Evolutionary conservation across 2,888 invertebrate species (phyloP).

Genomic region (Polymixis lichenea): DNA sequence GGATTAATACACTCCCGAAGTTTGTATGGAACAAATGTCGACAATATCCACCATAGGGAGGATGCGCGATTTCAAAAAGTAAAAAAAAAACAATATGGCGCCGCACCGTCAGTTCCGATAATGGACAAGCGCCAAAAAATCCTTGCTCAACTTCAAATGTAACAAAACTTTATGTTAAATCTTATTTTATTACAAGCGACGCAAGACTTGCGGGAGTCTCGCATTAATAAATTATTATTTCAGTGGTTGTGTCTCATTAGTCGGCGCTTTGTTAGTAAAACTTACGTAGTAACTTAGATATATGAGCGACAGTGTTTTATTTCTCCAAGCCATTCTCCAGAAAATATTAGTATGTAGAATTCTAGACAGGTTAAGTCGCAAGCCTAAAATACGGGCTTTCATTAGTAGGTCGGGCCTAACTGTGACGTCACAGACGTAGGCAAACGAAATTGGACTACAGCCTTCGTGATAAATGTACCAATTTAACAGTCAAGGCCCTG

Average conservation of each 20-base stretch:
- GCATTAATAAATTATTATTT: background rate
- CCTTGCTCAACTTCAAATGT: too few relatives aligned
- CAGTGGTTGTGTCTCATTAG: background rate
- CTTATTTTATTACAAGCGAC: too few relatives aligned
- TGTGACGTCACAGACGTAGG: conserved; percentile 12
- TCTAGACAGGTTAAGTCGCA: background rate
- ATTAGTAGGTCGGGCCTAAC: conserved; percentile 17
- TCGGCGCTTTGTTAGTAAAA: background rate
- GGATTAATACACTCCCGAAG: too few relatives aligned
- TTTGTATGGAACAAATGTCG: too few relatives aligned
- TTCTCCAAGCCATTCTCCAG: background rate
- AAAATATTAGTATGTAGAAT: conserved; percentile 1
- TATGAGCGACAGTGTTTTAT: background rate
- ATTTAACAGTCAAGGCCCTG: conserved; percentile 21
- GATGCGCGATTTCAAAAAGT: too few relatives aligned
- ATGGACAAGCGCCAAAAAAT: too few relatives aligned
- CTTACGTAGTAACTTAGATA: background rate
- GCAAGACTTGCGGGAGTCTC: too few relatives aligned
- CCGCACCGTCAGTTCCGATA: too few relatives aligned
- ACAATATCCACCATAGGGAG: too few relatives aligned
- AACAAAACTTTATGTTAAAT: too few relatives aligned
- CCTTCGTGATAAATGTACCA: conserved; percentile 29
- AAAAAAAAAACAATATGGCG: too few relatives aligned
- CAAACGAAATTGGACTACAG: conserved; percentile 22
- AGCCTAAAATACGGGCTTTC: conserved; percentile 23